Evolutionary conservation across 2,113 vertebrate species (phyloP).

Genomic region (Nicator chloris): DNA sequence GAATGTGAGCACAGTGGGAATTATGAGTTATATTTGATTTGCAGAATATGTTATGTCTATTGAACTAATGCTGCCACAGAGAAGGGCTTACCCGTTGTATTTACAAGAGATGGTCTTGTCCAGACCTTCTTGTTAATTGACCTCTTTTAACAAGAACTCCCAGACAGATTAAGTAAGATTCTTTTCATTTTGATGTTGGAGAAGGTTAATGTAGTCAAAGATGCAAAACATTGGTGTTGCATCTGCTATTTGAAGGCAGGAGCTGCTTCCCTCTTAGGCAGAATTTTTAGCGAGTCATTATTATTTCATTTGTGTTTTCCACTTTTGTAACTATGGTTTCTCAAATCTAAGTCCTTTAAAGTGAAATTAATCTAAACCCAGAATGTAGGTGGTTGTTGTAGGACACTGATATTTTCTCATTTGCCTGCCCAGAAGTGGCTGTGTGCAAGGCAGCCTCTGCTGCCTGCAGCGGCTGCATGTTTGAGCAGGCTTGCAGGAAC

Average conservation of each 20-base stretch:
- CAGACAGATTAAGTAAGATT: neutral
- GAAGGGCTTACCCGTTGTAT: neutral
- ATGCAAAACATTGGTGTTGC: neutral
- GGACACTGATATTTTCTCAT: neutral
- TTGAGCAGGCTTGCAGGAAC: neutral
- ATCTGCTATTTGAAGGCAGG: neutral
- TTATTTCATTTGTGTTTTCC: neutral
- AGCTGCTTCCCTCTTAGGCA: neutral
- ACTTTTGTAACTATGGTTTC: neutral
- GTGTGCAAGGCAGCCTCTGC: neutral
- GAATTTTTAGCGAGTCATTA: neutral
- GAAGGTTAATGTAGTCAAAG: neutral
- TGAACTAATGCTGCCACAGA: neutral
- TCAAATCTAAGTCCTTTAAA: neutral
- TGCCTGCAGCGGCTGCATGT: rapidly evolving
- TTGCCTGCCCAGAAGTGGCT: neutral
- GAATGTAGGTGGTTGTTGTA: neutral
- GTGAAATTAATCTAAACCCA: neutral
- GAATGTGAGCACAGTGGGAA: neutral
- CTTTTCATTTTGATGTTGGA: neutral
- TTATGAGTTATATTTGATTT: neutral
- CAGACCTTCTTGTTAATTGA: neutral
- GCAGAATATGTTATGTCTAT: neutral
- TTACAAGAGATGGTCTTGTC: neutral
- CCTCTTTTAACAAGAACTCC: neutral